A percentile compares a stretch with the other conserved stretches of the same genome.
These are phyloP conservation scores for Brachionus calyciflorus DNA, from an alignment of 1,140 invertebrate genomes.

Conservation along the genomic window DNA sequence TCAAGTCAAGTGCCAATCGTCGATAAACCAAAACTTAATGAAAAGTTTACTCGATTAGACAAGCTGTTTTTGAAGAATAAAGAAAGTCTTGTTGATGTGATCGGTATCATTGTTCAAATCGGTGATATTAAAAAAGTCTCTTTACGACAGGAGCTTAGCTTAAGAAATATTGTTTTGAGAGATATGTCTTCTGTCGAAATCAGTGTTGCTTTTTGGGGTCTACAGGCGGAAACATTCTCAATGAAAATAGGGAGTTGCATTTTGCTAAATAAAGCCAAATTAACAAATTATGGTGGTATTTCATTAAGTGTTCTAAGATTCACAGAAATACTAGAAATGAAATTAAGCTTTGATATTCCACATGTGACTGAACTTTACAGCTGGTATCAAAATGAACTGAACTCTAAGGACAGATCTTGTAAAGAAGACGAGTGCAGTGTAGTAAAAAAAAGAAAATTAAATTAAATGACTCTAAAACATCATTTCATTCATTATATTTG, in stretches of 20 bases:
- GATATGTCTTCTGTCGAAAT: not conserved
- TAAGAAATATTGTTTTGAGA: not conserved
- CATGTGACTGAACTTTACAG: not conserved
- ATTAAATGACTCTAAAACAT: no score
- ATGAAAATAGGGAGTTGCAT: not conserved
- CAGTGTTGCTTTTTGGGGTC: not conserved
- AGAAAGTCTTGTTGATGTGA: no score
- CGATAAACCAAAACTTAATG: no score
- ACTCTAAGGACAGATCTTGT: no score
- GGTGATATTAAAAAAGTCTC: not conserved
- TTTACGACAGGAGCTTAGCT: not conserved
- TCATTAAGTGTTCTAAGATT: not conserved
- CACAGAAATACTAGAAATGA: not conserved
- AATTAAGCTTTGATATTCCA: not conserved
- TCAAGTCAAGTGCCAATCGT: no score
- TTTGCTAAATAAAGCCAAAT: not conserved
- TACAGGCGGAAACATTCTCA: not conserved
- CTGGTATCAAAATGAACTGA: not conserved
- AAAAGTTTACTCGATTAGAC: no score
- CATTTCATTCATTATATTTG: no score
- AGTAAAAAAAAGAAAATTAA: no score
- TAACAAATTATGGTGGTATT: not conserved
- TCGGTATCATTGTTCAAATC: no score
- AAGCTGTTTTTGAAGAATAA: no score
- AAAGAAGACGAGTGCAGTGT: no score